Evolutionary conservation across 2,797 vertebrate species (phyloP).

Genomic region (Decapterus maruadsi): DNA sequence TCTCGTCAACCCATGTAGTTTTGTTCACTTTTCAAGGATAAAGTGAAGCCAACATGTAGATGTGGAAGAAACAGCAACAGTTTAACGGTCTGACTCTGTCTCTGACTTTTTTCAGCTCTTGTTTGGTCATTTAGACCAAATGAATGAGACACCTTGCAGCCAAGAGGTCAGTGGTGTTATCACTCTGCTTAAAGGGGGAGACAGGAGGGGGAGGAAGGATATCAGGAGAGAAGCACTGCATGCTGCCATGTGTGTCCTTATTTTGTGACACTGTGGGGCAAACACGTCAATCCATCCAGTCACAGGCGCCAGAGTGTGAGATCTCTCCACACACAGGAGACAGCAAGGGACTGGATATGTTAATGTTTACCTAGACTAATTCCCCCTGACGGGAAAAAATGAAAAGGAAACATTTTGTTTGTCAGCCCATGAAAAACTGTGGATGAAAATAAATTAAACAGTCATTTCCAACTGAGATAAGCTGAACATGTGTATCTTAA

Average conservation of each 20-base stretch:
- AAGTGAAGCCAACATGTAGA: background rate
- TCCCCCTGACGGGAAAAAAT: conserved; percentile 33
- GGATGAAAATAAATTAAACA: conserved; percentile 14
- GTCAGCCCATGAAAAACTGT: conserved; percentile 13
- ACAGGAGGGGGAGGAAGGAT: background rate
- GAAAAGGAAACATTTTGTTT: conserved; percentile 17
- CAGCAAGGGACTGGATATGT: conserved; percentile 40
- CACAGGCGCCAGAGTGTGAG: conserved; percentile 54
- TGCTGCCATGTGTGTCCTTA: conserved; percentile 32
- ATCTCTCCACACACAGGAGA: conserved; percentile 45
- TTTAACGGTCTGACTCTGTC: background rate
- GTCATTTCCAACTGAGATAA: conserved; percentile 21
- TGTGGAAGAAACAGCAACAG: background rate
- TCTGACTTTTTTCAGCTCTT: background rate
- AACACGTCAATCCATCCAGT: conserved; percentile 62
- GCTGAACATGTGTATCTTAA: conserved; percentile 9
- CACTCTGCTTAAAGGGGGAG: background rate
- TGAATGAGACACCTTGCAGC: background rate
- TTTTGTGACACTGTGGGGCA: conserved; percentile 44
- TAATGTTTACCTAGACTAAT: conserved; percentile 55
- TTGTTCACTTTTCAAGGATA: background rate
- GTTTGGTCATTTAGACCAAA: background rate
- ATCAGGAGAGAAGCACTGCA: conserved; percentile 18
- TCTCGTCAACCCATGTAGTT: background rate
- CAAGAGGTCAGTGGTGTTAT: background rate